Conservation (phyloP, 2,888 invertebrate species). For the Cheilosia soror region DNA sequence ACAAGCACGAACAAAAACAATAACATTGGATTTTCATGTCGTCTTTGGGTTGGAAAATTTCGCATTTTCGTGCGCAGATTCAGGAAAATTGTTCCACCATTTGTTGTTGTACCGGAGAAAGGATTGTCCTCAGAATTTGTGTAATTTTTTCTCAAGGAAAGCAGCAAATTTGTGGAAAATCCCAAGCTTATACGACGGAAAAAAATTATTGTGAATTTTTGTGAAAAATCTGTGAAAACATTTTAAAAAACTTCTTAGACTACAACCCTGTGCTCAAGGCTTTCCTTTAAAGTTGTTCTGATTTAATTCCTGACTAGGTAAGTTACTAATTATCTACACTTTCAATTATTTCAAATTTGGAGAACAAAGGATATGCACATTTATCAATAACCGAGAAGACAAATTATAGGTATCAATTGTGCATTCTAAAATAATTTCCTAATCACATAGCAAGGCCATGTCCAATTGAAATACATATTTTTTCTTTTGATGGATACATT, state of each 20-base stretch:
- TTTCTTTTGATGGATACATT: neutral
- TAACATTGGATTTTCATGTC: slow-evolving; percentile 39
- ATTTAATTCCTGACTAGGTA: too few relatives aligned
- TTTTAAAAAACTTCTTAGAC: too few relatives aligned
- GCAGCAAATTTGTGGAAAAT: neutral
- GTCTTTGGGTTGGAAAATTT: slow-evolving; percentile 23
- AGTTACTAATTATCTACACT: too few relatives aligned
- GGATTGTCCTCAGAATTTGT: slow-evolving; percentile 30
- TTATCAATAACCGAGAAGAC: too few relatives aligned
- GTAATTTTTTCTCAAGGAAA: slow-evolving; percentile 28
- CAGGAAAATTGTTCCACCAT: slow-evolving; percentile 40
- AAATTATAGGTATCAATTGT: too few relatives aligned
- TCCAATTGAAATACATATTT: neutral
- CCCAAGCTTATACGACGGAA: neutral
- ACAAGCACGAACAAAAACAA: slow-evolving; percentile 57
- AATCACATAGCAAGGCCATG: too few relatives aligned
- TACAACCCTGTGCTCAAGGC: too few relatives aligned
- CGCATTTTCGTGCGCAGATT: slow-evolving; percentile 57
- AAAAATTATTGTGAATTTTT: neutral
- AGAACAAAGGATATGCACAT: too few relatives aligned
- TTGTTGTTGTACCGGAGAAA: slow-evolving; percentile 28
- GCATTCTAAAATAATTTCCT: too few relatives aligned
- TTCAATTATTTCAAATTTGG: too few relatives aligned
- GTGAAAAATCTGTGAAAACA: neutral
- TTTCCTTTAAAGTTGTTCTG: too few relatives aligned